phyloP scores from a whole-genome alignment of 2,797 vertebrate genomes.

The Chrosomus eos region DNA sequence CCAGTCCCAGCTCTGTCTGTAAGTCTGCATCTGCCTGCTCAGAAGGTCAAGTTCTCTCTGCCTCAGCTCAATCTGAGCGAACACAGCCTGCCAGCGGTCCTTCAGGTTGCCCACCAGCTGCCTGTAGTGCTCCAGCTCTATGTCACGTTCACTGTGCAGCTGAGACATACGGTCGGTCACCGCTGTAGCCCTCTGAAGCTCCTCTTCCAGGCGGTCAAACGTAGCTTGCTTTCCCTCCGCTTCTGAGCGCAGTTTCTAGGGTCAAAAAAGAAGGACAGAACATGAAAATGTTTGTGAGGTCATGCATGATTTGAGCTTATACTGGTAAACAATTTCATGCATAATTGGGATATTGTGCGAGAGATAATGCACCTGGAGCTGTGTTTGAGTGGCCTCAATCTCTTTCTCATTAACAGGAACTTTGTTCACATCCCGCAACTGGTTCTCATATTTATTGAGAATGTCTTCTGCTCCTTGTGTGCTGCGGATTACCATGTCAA shows the following conservation, averaged over 20 bases:
- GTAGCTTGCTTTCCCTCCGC: conserved; percentile 81
- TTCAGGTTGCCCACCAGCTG: conserved; percentile 81
- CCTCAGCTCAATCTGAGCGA: conserved; percentile 85
- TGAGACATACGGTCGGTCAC: conserved; percentile 85
- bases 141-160: conserved; percentile 86
- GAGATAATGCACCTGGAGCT: conserved; percentile 82
- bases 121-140: conserved; percentile 88
- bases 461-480: conserved; percentile 87
- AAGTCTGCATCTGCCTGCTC: conserved; percentile 84
- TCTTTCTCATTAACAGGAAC: conserved; percentile 85
- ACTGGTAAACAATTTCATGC: background rate
- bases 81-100: conserved; percentile 90
- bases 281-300: background rate
- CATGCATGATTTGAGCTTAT: background rate
- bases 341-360: background rate
- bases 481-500: conserved; percentile 89
- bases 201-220: conserved; percentile 82
- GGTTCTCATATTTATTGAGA: conserved; percentile 83
- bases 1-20: conserved; percentile 81
- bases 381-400: conserved; percentile 80
- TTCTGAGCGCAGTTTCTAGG: conserved; percentile 81
- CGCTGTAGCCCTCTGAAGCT: conserved; percentile 78
- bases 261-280: background rate
- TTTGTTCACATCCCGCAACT: conserved; percentile 85
- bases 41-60: conserved; percentile 87